phyloP scores from a whole-genome alignment of 2,797 vertebrate genomes.

The Valencia hispanica region DNA sequence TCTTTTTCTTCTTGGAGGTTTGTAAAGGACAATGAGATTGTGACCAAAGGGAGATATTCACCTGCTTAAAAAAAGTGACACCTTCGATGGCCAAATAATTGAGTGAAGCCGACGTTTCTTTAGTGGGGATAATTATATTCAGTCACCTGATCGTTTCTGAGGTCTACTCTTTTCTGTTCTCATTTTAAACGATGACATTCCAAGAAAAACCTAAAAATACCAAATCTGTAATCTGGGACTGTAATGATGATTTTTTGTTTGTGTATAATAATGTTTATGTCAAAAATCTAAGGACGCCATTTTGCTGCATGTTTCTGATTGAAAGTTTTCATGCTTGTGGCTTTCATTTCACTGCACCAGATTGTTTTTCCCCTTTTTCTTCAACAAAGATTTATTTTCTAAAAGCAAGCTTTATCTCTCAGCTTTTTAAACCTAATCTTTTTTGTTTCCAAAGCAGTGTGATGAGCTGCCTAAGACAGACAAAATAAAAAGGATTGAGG shows the following conservation, averaged over 20 bases:
- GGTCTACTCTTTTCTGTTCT: not conserved
- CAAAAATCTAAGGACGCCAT: not conserved
- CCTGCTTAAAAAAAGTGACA: constrained; percentile 30
- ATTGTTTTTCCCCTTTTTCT: no score
- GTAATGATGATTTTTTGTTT: not conserved
- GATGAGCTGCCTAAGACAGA: not conserved
- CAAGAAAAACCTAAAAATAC: not conserved
- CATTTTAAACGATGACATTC: not conserved
- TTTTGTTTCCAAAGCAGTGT: not conserved
- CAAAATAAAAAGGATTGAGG: not conserved
- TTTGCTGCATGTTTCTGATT: not conserved
- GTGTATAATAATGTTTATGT: no score
- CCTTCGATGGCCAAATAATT: constrained; percentile 29
- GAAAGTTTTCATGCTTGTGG: not conserved
- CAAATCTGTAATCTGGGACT: not conserved
- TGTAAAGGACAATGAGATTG: constrained; percentile 46
- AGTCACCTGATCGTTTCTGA: not conserved
- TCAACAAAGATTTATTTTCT: not conserved
- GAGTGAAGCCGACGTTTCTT: constrained; percentile 16
- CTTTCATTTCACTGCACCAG: not conserved
- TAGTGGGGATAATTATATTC: not conserved
- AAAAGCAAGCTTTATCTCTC: not conserved
- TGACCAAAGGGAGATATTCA: constrained; percentile 28
- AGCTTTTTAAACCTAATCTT: not conserved
- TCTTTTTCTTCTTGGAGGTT: constrained; percentile 15